A percentile compares a stretch with the other conserved stretches of the same genome.
phyloP scores from a whole-genome alignment of 2,797 vertebrate species.

The Spinibarbus caldwelli region DNA sequence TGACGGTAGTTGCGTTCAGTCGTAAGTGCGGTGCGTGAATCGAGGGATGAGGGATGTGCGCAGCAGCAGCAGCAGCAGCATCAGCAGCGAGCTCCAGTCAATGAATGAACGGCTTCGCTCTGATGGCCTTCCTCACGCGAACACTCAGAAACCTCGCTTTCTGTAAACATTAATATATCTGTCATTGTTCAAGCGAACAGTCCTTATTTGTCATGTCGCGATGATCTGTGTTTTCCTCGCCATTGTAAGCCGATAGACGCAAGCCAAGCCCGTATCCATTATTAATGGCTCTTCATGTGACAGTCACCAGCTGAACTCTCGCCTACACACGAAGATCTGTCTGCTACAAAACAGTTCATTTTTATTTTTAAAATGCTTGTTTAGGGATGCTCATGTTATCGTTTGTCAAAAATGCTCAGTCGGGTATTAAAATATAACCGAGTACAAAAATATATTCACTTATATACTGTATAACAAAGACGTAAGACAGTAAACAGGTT shows the following conservation, averaged over 20 bases:
- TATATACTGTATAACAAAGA: background rate
- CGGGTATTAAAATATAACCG: background rate
- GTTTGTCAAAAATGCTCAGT: background rate
- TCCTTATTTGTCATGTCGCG: background rate
- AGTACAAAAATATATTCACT: background rate
- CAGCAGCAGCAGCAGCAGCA: background rate
- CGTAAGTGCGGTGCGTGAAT: background rate
- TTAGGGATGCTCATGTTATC: background rate
- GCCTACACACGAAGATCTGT: background rate
- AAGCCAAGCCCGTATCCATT: conserved; percentile 70
- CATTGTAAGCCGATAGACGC: conserved; percentile 75
- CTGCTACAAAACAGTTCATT: background rate
- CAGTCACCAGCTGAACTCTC: conserved; percentile 32
- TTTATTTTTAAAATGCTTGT: background rate
- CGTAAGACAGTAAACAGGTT: background rate
- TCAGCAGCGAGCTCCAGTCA: background rate
- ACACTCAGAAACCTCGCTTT: background rate
- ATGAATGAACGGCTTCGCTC: conserved; percentile 1
- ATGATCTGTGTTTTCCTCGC: conserved; percentile 24
- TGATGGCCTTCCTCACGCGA: background rate
- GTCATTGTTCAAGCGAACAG: background rate
- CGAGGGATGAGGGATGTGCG: conserved; percentile 12
- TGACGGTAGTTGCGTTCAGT: background rate
- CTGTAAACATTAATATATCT: background rate
- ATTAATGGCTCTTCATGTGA: conserved; percentile 73